These are phyloP conservation scores for Grallaria varia DNA, from an alignment of 2,113 vertebrate genomes.

Conservation along the genomic window DNA sequence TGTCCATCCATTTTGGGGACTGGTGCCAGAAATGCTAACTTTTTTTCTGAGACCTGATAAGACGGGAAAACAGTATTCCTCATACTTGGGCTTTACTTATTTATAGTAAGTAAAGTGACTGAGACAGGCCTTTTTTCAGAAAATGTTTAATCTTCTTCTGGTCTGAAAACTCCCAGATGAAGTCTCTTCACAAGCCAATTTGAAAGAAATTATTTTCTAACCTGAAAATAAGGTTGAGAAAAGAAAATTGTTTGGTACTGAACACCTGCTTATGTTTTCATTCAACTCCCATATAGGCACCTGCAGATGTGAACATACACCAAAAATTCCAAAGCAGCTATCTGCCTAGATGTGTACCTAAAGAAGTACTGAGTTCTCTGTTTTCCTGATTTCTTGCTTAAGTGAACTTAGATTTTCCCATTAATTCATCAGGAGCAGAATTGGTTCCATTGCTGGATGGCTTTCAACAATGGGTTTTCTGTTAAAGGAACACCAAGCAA, in stretches of 20 bases:
- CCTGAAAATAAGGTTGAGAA: neutral
- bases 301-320: neutral
- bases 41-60: neutral
- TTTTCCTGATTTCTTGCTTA: neutral
- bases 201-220: neutral
- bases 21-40: neutral
- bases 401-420: neutral
- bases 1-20: neutral
- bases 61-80: neutral
- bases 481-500: neutral
- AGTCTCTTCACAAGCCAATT: neutral
- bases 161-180: neutral
- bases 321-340: neutral
- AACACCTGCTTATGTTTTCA: neutral
- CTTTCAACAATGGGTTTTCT: neutral
- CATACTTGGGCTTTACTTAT: neutral
- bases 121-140: neutral
- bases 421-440: slow-evolving; percentile 27
- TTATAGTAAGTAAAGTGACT: neutral
- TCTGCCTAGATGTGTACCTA: neutral
- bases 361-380: neutral
- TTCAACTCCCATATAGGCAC: neutral
- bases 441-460: neutral
- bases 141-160: neutral
- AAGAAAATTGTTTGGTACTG: neutral